Evolutionary conservation across 2,113 vertebrate genomes (phyloP).

Genomic region (Dipodomys stephensi): DNA sequence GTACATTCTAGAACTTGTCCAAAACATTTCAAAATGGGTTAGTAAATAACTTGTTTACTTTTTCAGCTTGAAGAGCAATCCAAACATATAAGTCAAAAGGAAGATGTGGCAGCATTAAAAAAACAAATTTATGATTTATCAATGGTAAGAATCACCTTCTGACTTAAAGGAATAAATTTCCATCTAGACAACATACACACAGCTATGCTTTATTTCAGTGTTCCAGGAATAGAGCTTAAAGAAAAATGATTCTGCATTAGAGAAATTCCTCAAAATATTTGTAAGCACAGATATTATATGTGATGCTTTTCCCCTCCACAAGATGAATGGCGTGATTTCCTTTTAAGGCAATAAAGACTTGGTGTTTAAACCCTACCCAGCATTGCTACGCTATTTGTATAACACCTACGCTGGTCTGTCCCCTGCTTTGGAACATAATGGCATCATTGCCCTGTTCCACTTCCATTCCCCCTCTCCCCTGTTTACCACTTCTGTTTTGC

Average conservation of each 20-base stretch:
- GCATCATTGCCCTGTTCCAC: neutral
- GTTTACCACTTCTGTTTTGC: neutral
- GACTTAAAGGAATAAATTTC: constrained; percentile 15
- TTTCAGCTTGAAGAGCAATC: constrained; percentile 95
- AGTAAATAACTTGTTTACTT: constrained; percentile 48
- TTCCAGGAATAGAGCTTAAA: constrained; percentile 16
- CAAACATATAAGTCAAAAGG: constrained; percentile 90
- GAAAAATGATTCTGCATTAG: neutral
- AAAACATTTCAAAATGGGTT: neutral
- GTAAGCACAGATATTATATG: neutral
- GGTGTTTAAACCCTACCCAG: neutral
- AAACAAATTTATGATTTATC: constrained; percentile 93
- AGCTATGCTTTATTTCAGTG: neutral
- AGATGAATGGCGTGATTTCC: constrained; percentile 32
- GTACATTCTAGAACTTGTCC: neutral
- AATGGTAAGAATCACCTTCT: constrained; percentile 88
- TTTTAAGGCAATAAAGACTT: constrained; percentile 1
- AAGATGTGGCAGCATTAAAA: constrained; percentile 92
- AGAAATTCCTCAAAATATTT: constrained; percentile 19
- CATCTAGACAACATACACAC: neutral
- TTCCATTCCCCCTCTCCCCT: neutral
- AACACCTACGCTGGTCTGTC: neutral
- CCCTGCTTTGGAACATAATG: neutral
- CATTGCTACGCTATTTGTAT: neutral
- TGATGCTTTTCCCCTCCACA: neutral